Evolutionary conservation across 2,113 vertebrate genomes (phyloP), one percentile per base, ranked within the genome.

Genomic region (Cairina moschata): DNA sequence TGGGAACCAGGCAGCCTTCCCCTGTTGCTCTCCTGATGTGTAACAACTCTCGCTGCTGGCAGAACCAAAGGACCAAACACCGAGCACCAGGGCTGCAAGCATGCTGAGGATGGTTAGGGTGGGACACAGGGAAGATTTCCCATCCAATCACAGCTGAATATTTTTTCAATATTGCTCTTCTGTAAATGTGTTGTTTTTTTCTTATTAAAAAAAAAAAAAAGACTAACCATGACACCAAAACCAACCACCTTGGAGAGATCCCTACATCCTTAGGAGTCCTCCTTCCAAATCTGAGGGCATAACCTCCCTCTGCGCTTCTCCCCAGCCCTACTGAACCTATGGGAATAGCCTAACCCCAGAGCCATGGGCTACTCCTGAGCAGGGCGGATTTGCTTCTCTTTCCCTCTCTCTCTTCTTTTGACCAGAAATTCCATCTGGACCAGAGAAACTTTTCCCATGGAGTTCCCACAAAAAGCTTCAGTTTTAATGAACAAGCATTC

Each of bases 401-500:
- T 80, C 29, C 32, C 54, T 17, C n/a, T 77, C 58, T 95, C 58
- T 60, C 73, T 95, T 90, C 88, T 88, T 95, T 93, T 83, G 65
- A 90, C 23, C 63, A 83, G 40, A 92, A 94, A 96, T 87, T 87
- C 87, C 86, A 38, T 69, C 85, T 95, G 74, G 74, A 79, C 32
- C 1, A 1, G 58, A 40, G 50, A 91, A 95, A 82, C 42, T 65
- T 95, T 88, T 95, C 91, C 86, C 94, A 92, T 90, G 76, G 60
- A 93, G 67, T 74, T 86, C 36, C 76, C 68, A 92, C 76, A 94
- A 94, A 94, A 96, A 92, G 73, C 76, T 67, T 89, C 54, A 26
- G 73, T 95, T 97, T 89, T 82, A 92, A 68, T 79, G 92, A 96
- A 75, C 11, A 84, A 92, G 38, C 80, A 92, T 92, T 88, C 65